These are phyloP conservation scores for Drosophila rufa DNA, from an alignment of 1,140 invertebrate species.

Conservation along the genomic window DNA sequence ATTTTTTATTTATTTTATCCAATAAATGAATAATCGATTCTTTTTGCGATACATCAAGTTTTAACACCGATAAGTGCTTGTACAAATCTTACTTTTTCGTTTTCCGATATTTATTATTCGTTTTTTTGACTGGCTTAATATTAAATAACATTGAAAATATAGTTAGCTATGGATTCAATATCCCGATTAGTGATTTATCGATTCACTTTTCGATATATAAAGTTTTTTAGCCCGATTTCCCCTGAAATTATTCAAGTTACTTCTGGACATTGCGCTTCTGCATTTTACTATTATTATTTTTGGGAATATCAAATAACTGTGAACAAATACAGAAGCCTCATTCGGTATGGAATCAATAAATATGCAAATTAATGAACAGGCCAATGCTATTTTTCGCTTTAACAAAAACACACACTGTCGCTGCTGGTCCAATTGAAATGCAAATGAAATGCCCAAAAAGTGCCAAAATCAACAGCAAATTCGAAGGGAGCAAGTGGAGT, in stretches of 20 bases:
- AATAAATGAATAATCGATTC: no score
- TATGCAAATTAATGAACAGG: constrained; percentile 34
- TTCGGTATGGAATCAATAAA: constrained; percentile 1
- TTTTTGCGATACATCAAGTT: no score
- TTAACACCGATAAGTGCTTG: no score
- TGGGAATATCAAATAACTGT: background rate
- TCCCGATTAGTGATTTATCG: no score
- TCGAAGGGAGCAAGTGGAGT: background rate
- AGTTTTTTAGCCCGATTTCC: no score
- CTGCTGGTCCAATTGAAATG: constrained; percentile 21
- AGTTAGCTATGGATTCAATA: no score
- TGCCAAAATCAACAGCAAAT: background rate
- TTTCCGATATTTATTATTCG: no score
- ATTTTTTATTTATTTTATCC: no score
- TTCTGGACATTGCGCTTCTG: background rate
- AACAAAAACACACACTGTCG: constrained; percentile 9
- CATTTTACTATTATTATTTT: background rate
- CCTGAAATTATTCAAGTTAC: background rate
- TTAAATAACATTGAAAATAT: no score
- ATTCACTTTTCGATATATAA: no score
- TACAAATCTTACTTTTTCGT: no score
- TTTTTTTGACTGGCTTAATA: no score
- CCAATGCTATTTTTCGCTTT: constrained; percentile 4
- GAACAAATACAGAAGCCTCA: constrained; percentile 8
- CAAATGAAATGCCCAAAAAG: constrained; percentile 17